phyloP scores from a whole-genome alignment of 1,140 invertebrate species.

The Polypedilum pembai region DNA sequence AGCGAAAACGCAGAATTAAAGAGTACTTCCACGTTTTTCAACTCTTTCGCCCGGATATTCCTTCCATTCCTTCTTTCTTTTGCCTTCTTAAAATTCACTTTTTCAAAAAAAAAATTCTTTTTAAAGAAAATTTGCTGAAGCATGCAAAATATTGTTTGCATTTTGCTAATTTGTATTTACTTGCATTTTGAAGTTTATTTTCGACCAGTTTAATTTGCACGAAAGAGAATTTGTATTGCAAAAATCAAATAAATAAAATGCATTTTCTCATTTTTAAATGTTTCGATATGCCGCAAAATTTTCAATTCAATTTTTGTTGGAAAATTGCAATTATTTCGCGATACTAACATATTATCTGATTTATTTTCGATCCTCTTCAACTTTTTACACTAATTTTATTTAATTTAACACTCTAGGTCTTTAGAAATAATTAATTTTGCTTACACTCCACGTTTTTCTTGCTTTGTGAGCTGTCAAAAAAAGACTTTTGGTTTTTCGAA shows the following conservation, averaged over 20 bases:
- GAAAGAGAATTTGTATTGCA: neutral
- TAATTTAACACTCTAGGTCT: neutral
- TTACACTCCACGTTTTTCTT: conserved; percentile 20
- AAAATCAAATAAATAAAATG: conserved; percentile 15
- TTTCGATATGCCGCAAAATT: conserved; percentile 15
- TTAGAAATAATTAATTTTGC: neutral
- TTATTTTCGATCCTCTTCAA: neutral
- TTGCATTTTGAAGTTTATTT: neutral
- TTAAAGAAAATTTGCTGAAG: too few relatives aligned
- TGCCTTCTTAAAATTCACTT: neutral
- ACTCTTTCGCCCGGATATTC: neutral
- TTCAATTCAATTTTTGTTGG: neutral
- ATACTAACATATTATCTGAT: neutral
- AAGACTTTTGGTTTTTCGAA: neutral
- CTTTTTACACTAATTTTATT: conserved; percentile 24
- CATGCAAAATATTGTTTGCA: neutral
- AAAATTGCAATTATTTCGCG: neutral
- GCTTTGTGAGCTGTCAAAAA: conserved; percentile 3
- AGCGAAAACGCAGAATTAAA: too few relatives aligned
- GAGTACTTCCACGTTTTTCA: neutral
- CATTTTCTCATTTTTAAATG: neutral
- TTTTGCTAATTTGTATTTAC: neutral
- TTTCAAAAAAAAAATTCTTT: too few relatives aligned
- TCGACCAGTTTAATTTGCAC: neutral
- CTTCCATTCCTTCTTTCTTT: neutral